Evolutionary conservation across 2,888 invertebrate genomes (phyloP), one percentile per base, ranked within the genome.

Genomic region (Lamellibrachia columna): DNA sequence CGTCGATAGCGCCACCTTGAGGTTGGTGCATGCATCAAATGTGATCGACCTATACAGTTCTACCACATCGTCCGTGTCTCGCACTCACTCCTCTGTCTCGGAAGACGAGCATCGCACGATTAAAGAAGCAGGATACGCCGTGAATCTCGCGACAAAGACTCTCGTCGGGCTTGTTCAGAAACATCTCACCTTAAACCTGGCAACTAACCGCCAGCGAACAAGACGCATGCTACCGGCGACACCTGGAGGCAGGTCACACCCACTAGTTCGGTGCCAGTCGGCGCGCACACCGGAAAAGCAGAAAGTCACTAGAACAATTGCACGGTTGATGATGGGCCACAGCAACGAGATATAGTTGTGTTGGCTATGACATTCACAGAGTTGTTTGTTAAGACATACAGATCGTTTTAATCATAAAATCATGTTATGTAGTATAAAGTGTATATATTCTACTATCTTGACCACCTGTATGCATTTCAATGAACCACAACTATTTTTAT

Each of bases 271-370:
- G 75, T 75, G 75, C 75, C 75, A 75, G 22, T 75, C 75, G 75
- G 75, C 75, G n/a, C 75, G 75, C 15, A 22, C 75, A n/a, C 15
- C 75, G 2, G 75, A 75, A 4, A 75, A 75, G n/a, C 75, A 75
- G 75, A 75, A 15, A 22, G 75, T 75, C 75, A 75, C 22, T 2
- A 75, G 75, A 22, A 75, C 75, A 6, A 75, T 75, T 75, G 22
- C 75, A 4, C 75, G 75, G 22, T 3, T 75, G 75, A 75, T 75
- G 75, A 75, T 75, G 75, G 75, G 75, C 3, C 75, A 75, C n/a
- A 75, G 75, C 75, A 75, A 75, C n/a, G 75, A 75, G 75, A n/a
- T 75, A 75, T 75, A 75, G 75, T n/a, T 22, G 75, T 75, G 75
- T 75, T 6, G 75, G 75, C 22, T 15, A 75, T n/a, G 6, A 22